Conservation (phyloP, 2,888 invertebrate genomes). For the Watsonalla cultraria region DNA sequence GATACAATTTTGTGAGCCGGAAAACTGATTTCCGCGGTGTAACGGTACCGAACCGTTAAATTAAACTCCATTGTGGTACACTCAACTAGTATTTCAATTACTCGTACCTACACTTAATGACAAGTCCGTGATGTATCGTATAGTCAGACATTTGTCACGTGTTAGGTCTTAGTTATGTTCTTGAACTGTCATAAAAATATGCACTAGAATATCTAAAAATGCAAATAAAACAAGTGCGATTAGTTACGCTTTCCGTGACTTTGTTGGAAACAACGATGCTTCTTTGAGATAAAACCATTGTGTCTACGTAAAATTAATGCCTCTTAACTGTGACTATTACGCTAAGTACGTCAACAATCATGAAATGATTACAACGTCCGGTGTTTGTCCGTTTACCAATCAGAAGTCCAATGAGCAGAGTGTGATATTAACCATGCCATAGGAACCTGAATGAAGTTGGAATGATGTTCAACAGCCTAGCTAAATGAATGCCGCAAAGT, state of each 20-base stretch:
- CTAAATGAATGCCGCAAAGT: too few species aligned
- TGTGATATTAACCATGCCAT: constrained; percentile 1
- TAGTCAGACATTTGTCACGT: constrained; percentile 6
- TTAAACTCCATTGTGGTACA: constrained; percentile 38
- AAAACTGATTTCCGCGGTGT: constrained; percentile 39
- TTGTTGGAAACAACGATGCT: constrained; percentile 31
- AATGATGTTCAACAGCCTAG: too few species aligned
- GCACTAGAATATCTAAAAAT: constrained; percentile 5
- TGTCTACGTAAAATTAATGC: constrained; percentile 58
- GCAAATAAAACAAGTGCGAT: constrained; percentile 7
- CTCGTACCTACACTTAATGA: constrained; percentile 21
- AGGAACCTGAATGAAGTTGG: not conserved
- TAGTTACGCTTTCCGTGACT: constrained; percentile 21
- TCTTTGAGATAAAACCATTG: constrained; percentile 44
- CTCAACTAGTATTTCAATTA: constrained; percentile 21
- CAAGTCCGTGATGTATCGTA: constrained; percentile 22
- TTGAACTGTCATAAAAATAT: constrained; percentile 7
- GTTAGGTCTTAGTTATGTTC: not conserved
- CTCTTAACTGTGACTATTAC: constrained; percentile 52
- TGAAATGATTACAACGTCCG: constrained; percentile 70
- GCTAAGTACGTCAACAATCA: constrained; percentile 62
- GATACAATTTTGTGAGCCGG: constrained; percentile 3
- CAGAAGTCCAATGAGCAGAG: constrained; percentile 29
- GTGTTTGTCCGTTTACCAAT: constrained; percentile 59
- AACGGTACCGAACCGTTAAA: constrained; percentile 47